Evolutionary conservation across 1,140 invertebrate genomes (phyloP).

Genomic region (Drosophila takahashii): DNA sequence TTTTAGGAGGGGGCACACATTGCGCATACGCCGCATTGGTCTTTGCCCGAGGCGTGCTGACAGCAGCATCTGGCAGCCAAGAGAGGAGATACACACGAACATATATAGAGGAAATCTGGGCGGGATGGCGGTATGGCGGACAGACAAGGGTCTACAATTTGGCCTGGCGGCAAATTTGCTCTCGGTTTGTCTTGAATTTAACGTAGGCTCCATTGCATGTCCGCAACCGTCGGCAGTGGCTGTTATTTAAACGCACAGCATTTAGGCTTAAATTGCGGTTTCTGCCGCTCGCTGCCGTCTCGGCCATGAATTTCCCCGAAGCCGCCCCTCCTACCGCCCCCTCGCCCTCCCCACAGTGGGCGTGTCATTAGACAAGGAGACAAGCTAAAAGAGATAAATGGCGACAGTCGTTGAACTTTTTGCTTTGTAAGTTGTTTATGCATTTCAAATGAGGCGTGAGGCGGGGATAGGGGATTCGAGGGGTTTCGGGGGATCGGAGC

Average conservation of each 20-base stretch:
- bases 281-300: conserved; percentile 24
- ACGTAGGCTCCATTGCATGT: conserved; percentile 62
- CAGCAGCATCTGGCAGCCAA: conserved; percentile 57
- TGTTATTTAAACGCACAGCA: conserved; percentile 76
- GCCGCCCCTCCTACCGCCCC: background rate
- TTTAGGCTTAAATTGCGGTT: conserved; percentile 81
- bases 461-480: background rate
- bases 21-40: conserved; percentile 67
- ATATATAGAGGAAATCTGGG: background rate
- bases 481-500: conserved; percentile 1
- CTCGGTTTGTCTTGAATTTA: conserved; percentile 70
- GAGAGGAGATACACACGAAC: conserved; percentile 9
- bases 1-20: conserved; percentile 34
- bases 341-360: conserved; percentile 41
- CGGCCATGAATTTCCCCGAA: conserved; percentile 56
- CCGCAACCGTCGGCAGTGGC: conserved; percentile 47
- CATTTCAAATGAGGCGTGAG: conserved; percentile 74
- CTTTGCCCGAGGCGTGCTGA: conserved; percentile 64
- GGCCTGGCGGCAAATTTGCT: conserved; percentile 62
- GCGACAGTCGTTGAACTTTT: conserved; percentile 81
- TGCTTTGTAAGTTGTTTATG: conserved; percentile 79
- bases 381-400: conserved; percentile 79
- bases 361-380: conserved; percentile 73
- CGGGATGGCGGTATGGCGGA: background rate
- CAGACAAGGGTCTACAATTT: background rate